phyloP scores from a whole-genome alignment of 2,888 invertebrate genomes.

The Chalcis sispes region DNA sequence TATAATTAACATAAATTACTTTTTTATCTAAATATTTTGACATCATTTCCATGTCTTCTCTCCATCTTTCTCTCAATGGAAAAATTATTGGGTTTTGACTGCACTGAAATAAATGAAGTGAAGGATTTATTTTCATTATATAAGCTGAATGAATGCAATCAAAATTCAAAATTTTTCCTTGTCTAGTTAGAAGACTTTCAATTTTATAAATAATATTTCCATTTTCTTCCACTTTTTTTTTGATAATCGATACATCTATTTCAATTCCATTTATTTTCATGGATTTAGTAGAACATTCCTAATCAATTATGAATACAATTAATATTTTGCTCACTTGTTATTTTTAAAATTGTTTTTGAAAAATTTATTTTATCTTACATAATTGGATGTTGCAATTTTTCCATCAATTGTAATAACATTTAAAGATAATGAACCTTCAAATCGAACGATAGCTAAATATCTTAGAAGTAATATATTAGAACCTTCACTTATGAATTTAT shows the following conservation, averaged over 20 bases:
- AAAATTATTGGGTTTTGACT: constrained; percentile 74
- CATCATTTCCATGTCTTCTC: constrained; percentile 79
- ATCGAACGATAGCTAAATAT: constrained; percentile 79
- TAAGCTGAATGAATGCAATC: constrained; percentile 80
- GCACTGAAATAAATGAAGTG: constrained; percentile 74
- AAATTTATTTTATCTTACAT: constrained; percentile 76
- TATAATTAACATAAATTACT: constrained; percentile 75
- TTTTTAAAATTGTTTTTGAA: neutral
- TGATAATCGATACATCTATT: constrained; percentile 79
- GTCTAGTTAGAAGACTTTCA: constrained; percentile 78
- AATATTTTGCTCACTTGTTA: neutral
- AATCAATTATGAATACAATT: constrained; percentile 4
- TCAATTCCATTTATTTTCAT: constrained; percentile 68
- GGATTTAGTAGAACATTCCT: constrained; percentile 62
- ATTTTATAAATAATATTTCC: constrained; percentile 78
- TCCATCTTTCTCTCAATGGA: constrained; percentile 78
- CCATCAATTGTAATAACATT: constrained; percentile 80
- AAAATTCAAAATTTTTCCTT: constrained; percentile 80
- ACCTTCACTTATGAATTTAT: constrained; percentile 80
- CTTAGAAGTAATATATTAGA: constrained; percentile 80
- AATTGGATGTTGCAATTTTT: constrained; percentile 79
- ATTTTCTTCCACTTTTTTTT: constrained; percentile 69
- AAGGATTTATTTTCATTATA: constrained; percentile 80
- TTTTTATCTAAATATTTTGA: constrained; percentile 81
- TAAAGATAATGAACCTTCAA: constrained; percentile 78